These are phyloP conservation scores for Falco novaeseelandiae DNA, from an alignment of 2,797 vertebrate genomes.

Conservation along the genomic window DNA sequence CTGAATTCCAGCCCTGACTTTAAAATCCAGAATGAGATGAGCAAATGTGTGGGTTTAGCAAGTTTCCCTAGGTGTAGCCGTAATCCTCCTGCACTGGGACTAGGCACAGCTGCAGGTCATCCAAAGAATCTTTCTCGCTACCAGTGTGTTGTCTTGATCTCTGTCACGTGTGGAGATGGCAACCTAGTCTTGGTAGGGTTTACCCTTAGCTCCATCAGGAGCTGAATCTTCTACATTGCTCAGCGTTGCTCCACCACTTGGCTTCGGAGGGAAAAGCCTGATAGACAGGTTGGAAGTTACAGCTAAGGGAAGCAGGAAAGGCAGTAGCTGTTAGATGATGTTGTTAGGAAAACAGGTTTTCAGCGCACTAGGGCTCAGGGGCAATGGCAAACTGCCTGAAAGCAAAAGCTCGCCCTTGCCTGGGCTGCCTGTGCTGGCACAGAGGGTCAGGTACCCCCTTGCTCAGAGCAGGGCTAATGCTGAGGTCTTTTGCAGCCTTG, in stretches of 20 bases:
- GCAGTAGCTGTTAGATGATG: not conserved
- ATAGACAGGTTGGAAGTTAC: not conserved
- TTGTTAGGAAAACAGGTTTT: not conserved
- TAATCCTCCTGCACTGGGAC: not conserved
- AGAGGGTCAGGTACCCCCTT: not conserved
- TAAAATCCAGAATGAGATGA: not conserved
- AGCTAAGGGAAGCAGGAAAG: not conserved
- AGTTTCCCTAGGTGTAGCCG: not conserved
- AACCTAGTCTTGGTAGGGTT: not conserved
- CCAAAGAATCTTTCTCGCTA: not conserved
- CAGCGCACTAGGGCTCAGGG: not conserved
- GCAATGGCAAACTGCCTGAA: not conserved
- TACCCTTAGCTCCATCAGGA: not conserved
- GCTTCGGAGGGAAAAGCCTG: not conserved
- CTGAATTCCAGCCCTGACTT: not conserved
- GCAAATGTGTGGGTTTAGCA: not conserved
- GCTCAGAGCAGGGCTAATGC: not conserved
- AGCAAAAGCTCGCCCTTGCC: not conserved
- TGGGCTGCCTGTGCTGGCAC: not conserved
- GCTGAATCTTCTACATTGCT: accelerated
- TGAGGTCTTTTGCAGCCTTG: not conserved
- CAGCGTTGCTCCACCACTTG: not conserved
- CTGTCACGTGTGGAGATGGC: not conserved
- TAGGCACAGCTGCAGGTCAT: not conserved
- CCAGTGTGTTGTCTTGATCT: not conserved